phyloP scores from a whole-genome alignment of 2,888 invertebrate genomes.

The Athalia circularis region DNA sequence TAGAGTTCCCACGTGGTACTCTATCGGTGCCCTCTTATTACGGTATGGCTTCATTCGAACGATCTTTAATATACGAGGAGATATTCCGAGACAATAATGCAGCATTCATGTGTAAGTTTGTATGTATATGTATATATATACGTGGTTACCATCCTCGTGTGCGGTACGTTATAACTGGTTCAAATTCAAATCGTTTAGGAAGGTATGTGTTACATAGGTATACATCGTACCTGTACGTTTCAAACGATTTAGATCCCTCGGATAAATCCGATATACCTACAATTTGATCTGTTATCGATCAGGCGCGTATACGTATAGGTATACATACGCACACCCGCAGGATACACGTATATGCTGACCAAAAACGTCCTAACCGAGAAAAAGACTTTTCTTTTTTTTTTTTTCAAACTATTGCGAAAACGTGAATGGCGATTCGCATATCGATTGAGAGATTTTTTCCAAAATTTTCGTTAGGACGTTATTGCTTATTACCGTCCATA shows the following conservation, averaged over 20 bases:
- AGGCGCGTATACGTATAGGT: no score
- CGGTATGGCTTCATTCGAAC: conserved; percentile 62
- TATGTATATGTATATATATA: conserved; percentile 63
- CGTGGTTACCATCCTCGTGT: conserved; percentile 51
- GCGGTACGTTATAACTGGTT: conserved; percentile 15
- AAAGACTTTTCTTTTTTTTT: no score
- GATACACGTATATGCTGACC: not conserved
- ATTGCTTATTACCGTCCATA: no score
- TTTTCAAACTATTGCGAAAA: not conserved
- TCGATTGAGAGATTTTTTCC: no score
- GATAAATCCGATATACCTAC: conserved; percentile 14
- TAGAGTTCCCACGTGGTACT: conserved; percentile 69
- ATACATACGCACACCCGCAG: no score
- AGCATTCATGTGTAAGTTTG: conserved; percentile 53
- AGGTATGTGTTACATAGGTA: conserved; percentile 54
- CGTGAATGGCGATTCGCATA: no score
- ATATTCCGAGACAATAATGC: conserved; percentile 56
- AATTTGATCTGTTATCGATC: conserved; percentile 39
- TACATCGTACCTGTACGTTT: no score
- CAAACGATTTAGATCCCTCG: conserved; percentile 69
- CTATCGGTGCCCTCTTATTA: conserved; percentile 35
- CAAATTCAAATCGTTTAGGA: conserved; percentile 65
- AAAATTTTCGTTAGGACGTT: no score
- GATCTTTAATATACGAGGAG: conserved; percentile 39
- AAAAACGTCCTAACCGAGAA: no score